phyloP scores from a whole-genome alignment of 2,113 vertebrate genomes.

The Lepus timidus region DNA sequence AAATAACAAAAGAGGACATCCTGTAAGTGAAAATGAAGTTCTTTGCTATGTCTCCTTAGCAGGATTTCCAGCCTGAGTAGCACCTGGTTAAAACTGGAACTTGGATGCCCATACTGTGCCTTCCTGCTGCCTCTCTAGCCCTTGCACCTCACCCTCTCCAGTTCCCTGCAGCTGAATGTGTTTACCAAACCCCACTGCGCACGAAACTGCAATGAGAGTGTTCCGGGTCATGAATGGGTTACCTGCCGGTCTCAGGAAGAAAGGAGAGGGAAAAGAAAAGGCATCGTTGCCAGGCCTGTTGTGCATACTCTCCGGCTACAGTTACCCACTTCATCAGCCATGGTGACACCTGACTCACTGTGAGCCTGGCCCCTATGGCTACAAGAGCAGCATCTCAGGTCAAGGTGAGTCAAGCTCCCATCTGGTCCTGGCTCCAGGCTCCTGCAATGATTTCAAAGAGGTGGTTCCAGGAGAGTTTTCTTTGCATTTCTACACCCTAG shows the following conservation, averaged over 20 bases:
- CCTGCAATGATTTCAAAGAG: conserved; percentile 43
- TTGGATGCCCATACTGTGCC: background rate
- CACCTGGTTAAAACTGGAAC: background rate
- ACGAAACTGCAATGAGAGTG: conserved; percentile 35
- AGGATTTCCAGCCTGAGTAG: background rate
- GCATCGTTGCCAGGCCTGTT: background rate
- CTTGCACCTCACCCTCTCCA: background rate
- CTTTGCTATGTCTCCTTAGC: background rate
- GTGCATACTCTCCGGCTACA: conserved; percentile 41
- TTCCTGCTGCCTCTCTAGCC: background rate
- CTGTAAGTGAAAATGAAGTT: background rate
- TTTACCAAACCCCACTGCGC: conserved; percentile 68
- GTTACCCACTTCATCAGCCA: conserved; percentile 74
- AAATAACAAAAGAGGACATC: background rate
- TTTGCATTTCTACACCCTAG: background rate
- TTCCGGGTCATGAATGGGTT: conserved; percentile 73
- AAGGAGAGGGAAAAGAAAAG: conserved; percentile 40
- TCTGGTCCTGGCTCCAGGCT: conserved; percentile 76
- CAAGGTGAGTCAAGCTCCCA: conserved; percentile 84
- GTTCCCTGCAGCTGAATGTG: conserved; percentile 6
- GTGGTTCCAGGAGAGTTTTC: background rate
- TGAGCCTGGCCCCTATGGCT: conserved; percentile 37
- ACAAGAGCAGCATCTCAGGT: conserved; percentile 76
- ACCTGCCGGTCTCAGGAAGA: conserved; percentile 49
- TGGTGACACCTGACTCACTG: conserved; percentile 80